Evolutionary conservation across 92 coral and sea anemone genomes (phyloP), one percentile per base, ranked within the genome.

Genomic region (Palythoa heliodiscus): DNA sequence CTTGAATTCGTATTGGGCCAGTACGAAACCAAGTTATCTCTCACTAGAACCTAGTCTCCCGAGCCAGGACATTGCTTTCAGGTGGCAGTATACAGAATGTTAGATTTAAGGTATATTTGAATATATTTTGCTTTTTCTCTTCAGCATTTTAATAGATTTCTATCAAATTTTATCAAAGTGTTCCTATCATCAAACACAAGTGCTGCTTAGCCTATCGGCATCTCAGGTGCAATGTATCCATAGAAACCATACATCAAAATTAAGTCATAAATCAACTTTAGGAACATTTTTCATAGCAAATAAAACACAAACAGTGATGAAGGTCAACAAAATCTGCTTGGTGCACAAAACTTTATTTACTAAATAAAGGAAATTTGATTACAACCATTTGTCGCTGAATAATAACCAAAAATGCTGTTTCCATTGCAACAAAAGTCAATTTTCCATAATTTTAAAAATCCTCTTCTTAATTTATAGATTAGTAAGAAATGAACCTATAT

Each of bases 241-340:
- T 71, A 17, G 75, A 71, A 71, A 71, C 75, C 22, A 14, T 38
- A 43, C 20, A 71, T 71, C 25, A 39, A 71, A 71, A 11, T 71
- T 71, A 71, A 71, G 75, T 71, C 53, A 71, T 37, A 16, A 71
- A 71, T 71, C 20, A 43, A 71, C 20, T 71, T 71, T 71, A 71
- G 23, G 52, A 71, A 37, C 52, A 71, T 39, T 39, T 71, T 71
- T 37, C 75, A 14, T 43, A 15, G 75, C 22, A 37, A 71, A 5
- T 39, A 38, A 37, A 16, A 71, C 22, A 71, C 75, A 8, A 39
- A 16, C 17, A 11, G 48, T 25, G 39, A 71, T 37, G 23, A 14
- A 37, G 47, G 50, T 14, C 11, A 7, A 37, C 47, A 37, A 14
- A 37, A 12, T 71, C 22, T 14, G 22, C 50, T 71, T 38, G 23